Conservation (phyloP, 2,797 vertebrate species). For the Scomberomorus guttatus region DNA sequence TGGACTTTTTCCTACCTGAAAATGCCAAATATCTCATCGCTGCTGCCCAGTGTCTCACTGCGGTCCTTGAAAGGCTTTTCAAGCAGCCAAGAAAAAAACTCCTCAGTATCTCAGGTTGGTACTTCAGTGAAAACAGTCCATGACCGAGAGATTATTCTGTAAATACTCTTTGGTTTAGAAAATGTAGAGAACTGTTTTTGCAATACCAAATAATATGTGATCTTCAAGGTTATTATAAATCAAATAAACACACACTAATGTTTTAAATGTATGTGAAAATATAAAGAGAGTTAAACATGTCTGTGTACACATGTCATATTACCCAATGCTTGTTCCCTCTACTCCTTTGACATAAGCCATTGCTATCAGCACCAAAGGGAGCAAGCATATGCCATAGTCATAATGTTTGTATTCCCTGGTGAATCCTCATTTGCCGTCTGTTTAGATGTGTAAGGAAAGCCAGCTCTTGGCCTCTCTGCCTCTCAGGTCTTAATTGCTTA, state of each 20-base stretch:
- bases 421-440: conserved; percentile 79
- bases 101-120: conserved; percentile 59
- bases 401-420: conserved; percentile 71
- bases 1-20: conserved; percentile 86
- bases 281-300: not conserved
- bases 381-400: conserved; percentile 60
- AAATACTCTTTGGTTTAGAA: conserved; percentile 59
- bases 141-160: conserved; percentile 60
- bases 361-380: conserved; percentile 66
- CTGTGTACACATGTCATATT: conserved; percentile 18
- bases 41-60: conserved; percentile 77
- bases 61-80: conserved; percentile 77
- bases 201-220: conserved; percentile 10
- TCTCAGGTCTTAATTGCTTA: conserved; percentile 82
- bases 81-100: conserved; percentile 58
- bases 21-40: conserved; percentile 85
- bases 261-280: not conserved
- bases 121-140: conserved; percentile 64
- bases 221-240: not conserved
- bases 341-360: conserved; percentile 52
- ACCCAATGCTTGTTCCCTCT: conserved; percentile 7
- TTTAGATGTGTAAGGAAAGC: conserved; percentile 70
- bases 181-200: conserved; percentile 6
- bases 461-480: conserved; percentile 60
- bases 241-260: not conserved